Conservation (phyloP, 1,140 invertebrate genomes). For the Drosophila sechellia region DNA sequence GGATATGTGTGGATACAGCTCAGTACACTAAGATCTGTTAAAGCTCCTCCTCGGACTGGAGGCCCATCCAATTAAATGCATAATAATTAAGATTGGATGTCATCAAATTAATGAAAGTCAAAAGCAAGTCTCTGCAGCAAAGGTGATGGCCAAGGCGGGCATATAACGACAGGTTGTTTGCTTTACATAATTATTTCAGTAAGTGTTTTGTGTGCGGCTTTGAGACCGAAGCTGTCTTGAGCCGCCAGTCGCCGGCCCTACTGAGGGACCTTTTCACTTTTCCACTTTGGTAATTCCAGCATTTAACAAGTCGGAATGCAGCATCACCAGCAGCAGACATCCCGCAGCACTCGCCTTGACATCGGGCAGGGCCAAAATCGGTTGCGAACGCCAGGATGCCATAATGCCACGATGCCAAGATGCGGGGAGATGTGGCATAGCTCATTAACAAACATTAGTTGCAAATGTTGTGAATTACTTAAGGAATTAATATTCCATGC, state of each 20-base stretch:
- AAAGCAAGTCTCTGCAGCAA: slow-evolving; percentile 49
- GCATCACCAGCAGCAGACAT: slow-evolving; percentile 39
- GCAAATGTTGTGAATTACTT: slow-evolving; percentile 83
- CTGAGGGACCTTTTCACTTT: slow-evolving; percentile 63
- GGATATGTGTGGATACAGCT: background rate
- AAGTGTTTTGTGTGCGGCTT: slow-evolving; percentile 60
- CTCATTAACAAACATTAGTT: slow-evolving; percentile 83
- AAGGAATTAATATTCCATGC: slow-evolving; percentile 81
- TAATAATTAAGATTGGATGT: slow-evolving; percentile 60
- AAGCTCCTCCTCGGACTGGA: too few relatives aligned
- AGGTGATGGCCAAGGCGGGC: slow-evolving; percentile 59
- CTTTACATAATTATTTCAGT: slow-evolving; percentile 80
- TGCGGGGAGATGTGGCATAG: slow-evolving; percentile 39
- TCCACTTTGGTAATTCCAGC: slow-evolving; percentile 70
- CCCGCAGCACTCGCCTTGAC: slow-evolving; percentile 62
- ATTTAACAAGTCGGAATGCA: slow-evolving; percentile 63
- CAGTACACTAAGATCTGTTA: too few relatives aligned
- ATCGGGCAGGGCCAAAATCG: slow-evolving; percentile 46
- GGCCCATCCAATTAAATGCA: slow-evolving; percentile 39
- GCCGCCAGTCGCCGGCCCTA: slow-evolving; percentile 18
- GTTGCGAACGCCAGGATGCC: slow-evolving; percentile 3
- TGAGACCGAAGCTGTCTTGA: slow-evolving; percentile 15
- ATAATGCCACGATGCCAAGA: slow-evolving; percentile 1
- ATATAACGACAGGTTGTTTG: slow-evolving; percentile 58
- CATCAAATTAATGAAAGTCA: slow-evolving; percentile 72